Evolutionary conservation across 2,888 invertebrate species (phyloP).

Genomic region (Leptopilina syphax): DNA sequence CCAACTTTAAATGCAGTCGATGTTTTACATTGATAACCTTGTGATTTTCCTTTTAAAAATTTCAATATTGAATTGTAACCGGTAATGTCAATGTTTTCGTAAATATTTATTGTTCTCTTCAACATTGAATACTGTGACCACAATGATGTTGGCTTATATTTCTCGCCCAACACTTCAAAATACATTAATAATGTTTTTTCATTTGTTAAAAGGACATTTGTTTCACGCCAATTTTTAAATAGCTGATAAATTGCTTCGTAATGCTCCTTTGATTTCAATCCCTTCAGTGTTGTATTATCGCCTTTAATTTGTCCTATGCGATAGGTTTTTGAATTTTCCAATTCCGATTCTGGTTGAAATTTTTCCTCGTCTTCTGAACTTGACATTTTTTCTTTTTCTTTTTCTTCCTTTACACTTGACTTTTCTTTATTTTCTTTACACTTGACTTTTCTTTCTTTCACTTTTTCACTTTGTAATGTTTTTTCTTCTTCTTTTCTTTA

Average conservation of each 20-base stretch:
- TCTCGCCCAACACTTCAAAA: not conserved
- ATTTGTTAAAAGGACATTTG: not conserved
- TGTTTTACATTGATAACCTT: not conserved
- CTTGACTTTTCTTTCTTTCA: too few relatives aligned
- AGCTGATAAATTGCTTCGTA: not conserved
- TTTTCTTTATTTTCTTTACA: not conserved
- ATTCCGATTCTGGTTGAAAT: not conserved
- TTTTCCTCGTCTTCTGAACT: constrained; percentile 1
- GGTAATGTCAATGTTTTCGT: not conserved
- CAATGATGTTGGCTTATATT: not conserved
- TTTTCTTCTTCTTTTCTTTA: too few relatives aligned
- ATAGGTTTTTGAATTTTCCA: too few relatives aligned
- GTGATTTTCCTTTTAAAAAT: not conserved
- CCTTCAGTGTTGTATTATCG: not conserved
- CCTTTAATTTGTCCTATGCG: not conserved
- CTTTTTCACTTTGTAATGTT: too few relatives aligned
- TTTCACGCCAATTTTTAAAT: not conserved
- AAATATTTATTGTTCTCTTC: not conserved
- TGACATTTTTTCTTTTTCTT: not conserved
- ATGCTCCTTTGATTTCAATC: not conserved
- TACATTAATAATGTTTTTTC: not conserved
- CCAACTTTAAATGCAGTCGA: not conserved
- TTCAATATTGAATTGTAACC: not conserved
- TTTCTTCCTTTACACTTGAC: not conserved
- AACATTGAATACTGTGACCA: constrained; percentile 7